Evolutionary conservation across 1,140 invertebrate genomes (phyloP), one percentile per base, ranked within the genome.

Genomic region (Solen grandis): DNA sequence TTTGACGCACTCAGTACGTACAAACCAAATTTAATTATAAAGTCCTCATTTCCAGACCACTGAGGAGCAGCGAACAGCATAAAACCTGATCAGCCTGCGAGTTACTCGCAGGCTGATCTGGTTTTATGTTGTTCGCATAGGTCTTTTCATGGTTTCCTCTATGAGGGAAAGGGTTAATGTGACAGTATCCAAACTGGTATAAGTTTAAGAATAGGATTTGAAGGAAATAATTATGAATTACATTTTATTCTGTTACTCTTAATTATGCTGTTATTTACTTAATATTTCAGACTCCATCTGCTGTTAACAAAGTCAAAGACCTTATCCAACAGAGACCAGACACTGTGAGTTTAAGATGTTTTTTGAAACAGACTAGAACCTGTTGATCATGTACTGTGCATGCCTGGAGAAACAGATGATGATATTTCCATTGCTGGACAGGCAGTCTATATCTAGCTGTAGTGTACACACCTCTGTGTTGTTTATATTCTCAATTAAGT

Each of bases 221-320:
- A 62, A 55, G n/a, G 4, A 2, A n/a, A 25, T 22, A 1, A 3
- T 52, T 62, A 52, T 8, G 10, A 31, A 16, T 50, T 57, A 5
- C 16, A 13, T 14, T 59, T 33, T 8, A 50, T 68, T 62, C 16
- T 29, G 31, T 60, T 65, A 75, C 13, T 57, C 69, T 41, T 25
- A 68, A 74, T 60, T 76, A 36, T 57, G 29, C n/a, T 65, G 41
- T 22, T 76, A 54, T 73, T 62, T 82, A 27, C 41, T 80, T 76
- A 66, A 90, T 88, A 82, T 94, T 94, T 77, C 89, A 96, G 95
- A 98, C 97, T 46, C 94, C 94, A 19, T 93, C 95, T 84, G 97
- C 97, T 69, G 95, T 98, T 0, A 93, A 94, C 27, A 96, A 96
- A 92, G 94, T 98, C 5, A 97, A 96, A 92, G 94, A 95, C 87